phyloP scores from a whole-genome alignment of 2,797 vertebrate genomes.

The Pangasius larnaudii region DNA sequence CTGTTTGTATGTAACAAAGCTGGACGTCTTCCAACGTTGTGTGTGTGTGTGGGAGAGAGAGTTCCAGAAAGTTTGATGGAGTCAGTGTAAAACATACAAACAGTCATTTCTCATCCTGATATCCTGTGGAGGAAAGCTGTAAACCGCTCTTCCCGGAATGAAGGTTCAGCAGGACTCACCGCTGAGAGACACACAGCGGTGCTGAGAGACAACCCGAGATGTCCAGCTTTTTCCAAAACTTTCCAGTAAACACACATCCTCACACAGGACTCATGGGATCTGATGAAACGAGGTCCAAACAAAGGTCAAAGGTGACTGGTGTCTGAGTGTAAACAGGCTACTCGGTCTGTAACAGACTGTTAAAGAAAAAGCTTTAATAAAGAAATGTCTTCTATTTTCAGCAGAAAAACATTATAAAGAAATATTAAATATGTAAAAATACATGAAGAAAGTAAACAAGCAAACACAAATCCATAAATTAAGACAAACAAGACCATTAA shows the following conservation, averaged over 20 bases:
- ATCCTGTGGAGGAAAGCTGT: conserved; percentile 5
- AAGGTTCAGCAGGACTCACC: not conserved
- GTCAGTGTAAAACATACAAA: not conserved
- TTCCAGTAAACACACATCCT: not conserved
- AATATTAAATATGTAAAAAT: not conserved
- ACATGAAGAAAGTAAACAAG: not conserved
- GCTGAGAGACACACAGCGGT: not conserved
- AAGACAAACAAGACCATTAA: not conserved
- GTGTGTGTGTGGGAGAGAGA: conserved; percentile 6
- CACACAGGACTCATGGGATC: not conserved
- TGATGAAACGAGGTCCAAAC: not conserved
- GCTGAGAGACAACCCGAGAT: not conserved
- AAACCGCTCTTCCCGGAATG: conserved; percentile 2
- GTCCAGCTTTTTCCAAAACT: not conserved
- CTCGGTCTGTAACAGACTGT: not conserved
- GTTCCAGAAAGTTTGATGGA: not conserved
- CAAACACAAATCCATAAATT: not conserved
- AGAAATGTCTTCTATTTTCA: not conserved
- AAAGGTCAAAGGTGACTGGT: not conserved
- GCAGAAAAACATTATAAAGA: not conserved
- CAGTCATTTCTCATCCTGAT: conserved; percentile 15
- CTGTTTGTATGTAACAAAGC: conserved; percentile 22
- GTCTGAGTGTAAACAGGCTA: not conserved
- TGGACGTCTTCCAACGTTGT: conserved; percentile 10
- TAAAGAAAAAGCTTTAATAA: not conserved